Conservation (phyloP, 2,113 vertebrate genomes). For the Oncorhynchus nerka region DNA sequence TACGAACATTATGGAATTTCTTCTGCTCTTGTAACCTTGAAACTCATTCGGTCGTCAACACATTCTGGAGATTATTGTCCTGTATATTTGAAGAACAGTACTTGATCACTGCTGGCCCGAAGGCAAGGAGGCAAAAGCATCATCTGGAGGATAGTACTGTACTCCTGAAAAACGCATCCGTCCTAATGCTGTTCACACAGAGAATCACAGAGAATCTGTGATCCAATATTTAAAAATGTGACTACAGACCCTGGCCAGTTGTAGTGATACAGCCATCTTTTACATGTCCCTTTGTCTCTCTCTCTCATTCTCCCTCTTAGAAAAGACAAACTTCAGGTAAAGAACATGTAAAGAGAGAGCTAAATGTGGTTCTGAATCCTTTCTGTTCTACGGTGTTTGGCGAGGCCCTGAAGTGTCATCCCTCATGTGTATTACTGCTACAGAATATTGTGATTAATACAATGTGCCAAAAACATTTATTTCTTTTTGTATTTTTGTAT, state of each 20-base stretch:
- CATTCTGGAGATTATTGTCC: constrained; percentile 36
- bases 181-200: background rate
- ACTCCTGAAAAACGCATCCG: background rate
- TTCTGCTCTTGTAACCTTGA: constrained; percentile 46
- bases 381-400: constrained; percentile 14
- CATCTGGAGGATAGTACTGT: constrained; percentile 30
- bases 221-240: background rate
- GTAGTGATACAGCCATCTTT: constrained; percentile 64
- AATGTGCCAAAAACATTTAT: constrained; percentile 38
- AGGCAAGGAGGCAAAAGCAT: constrained; percentile 33
- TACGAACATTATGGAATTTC: constrained; percentile 39
- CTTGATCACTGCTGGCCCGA: constrained; percentile 46
- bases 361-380: constrained; percentile 32
- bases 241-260: constrained; percentile 65
- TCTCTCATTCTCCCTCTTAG: constrained; percentile 21
- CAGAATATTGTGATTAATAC: constrained; percentile 34
- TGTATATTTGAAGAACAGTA: background rate
- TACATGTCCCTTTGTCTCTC: constrained; percentile 38
- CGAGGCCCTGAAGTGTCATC: constrained; percentile 19
- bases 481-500: constrained; percentile 30
- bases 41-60: constrained; percentile 31
- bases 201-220: background rate
- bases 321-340: constrained; percentile 22
- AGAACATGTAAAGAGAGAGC: constrained; percentile 9
- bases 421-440: background rate